Evolutionary conservation across 2,113 vertebrate species (phyloP), one percentile per base, ranked within the genome.

Genomic region (Chiloscyllium plagiosum): DNA sequence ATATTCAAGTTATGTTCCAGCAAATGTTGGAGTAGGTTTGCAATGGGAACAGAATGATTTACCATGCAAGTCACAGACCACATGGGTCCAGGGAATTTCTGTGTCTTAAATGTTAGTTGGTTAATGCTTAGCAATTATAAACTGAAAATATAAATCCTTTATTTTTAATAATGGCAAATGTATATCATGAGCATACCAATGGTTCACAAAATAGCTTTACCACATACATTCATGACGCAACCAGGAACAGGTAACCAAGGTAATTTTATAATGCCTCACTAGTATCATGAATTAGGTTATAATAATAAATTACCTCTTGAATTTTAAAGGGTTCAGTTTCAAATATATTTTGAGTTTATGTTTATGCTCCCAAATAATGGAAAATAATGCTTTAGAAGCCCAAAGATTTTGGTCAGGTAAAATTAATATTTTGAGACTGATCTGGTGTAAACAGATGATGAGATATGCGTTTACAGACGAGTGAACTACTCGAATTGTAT

Each of bases 381-480:
- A 29, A 61, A 61, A 33, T 15, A 72, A 26, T 13, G 50, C 50
- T 72, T 95, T 95, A 47, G 72, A 52, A 94, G 2, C 37, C 42
- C 22, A 52, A 72, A 95, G 93, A 95, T 69, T 26, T 95, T 76
- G 69, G 94, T 95, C 68, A 95, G 94, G 47, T 72, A 95, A 95
- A 72, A 95, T 72, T 95, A 95, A 95, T 26, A 72, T 47, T 72
- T 52, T 95, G 68, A 70, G 69, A 76, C 69, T 95, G 94, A 94
- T 94, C 66, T 72, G 69, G 68, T 95, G 69, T 52, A 95, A 95
- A 95, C 69, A 95, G 94, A 52, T 42, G 50, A 76, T 72, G 42
- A 95, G 94, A 76, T 95, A 95, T 72, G 94, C 69, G 29, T 95
- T 95, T 76, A 50, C 68, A 95, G 94, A 72, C 76, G 94, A 95